Percentiles rank a stretch among this genome's conserved stretches.
Evolutionary conservation across 2,888 invertebrate genomes (phyloP).

Genomic region (Diadromus collaris): DNA sequence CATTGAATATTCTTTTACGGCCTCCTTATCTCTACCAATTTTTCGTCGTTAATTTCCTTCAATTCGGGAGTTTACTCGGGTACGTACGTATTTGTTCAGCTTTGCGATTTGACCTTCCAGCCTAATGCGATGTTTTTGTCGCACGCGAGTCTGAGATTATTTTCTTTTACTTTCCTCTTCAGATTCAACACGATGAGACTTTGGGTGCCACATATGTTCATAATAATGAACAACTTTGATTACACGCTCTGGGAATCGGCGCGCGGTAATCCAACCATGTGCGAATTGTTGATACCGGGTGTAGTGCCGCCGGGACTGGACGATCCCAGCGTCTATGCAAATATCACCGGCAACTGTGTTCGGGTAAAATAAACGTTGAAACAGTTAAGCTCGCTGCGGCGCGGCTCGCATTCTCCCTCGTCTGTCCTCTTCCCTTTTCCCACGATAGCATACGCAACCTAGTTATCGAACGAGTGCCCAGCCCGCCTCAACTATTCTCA

Average conservation of each 20-base stretch:
- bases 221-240: constrained; percentile 82
- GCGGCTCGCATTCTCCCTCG: neutral
- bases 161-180: constrained; percentile 61
- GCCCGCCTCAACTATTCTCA: constrained; percentile 52
- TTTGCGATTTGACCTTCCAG: neutral
- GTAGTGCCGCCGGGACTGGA: constrained; percentile 59
- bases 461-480: constrained; percentile 41
- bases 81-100: constrained; percentile 75
- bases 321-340: constrained; percentile 61
- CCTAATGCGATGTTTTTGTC: neutral
- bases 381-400: constrained; percentile 41
- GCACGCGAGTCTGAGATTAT: neutral
- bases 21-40: constrained; percentile 85
- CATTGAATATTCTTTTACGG: constrained; percentile 85
- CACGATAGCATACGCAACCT: constrained; percentile 22
- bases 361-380: constrained; percentile 58
- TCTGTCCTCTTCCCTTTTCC: constrained; percentile 49
- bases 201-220: constrained; percentile 83
- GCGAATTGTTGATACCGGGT: constrained; percentile 77
- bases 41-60: constrained; percentile 84
- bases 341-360: constrained; percentile 62
- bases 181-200: constrained; percentile 83
- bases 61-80: constrained; percentile 86
- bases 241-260: constrained; percentile 64
- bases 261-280: constrained; percentile 77